Percentiles rank a stretch among this genome's conserved stretches.
Conservation (phyloP, 2,888 invertebrate genomes). For the Drosophila borealis region DNA sequence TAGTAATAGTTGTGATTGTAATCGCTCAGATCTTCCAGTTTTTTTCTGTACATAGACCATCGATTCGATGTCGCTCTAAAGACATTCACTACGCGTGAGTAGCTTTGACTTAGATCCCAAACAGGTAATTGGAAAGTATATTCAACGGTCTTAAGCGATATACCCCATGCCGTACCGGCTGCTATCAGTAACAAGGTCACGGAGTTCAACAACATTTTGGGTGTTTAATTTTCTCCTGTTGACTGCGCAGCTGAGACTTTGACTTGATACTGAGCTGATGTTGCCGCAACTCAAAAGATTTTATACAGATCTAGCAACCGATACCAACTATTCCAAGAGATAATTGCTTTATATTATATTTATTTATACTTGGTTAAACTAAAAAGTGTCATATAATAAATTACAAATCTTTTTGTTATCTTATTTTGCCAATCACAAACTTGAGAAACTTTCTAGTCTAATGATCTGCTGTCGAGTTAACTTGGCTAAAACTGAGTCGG, state of each 20-base stretch:
- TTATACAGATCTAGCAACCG: neutral
- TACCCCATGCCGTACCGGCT: neutral
- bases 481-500: neutral
- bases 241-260: neutral
- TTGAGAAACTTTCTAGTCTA: conserved; percentile 17
- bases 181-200: conserved; percentile 2
- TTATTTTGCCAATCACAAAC: conserved; percentile 19
- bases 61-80: neutral
- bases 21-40: neutral
- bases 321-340: neutral
- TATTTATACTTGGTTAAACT: neutral
- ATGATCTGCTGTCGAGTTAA: conserved; percentile 1
- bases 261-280: neutral
- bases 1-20: neutral
- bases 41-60: neutral
- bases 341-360: neutral
- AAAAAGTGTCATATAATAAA: neutral
- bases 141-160: neutral
- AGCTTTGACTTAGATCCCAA: conserved; percentile 9
- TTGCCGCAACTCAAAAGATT: neutral
- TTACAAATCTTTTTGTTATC: conserved; percentile 5
- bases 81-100: neutral
- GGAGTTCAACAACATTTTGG: conserved; percentile 5
- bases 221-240: neutral
- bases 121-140: conserved; percentile 7